Evolutionary conservation across 2,797 vertebrate species (phyloP).

Genomic region (Diplodus sargus): DNA sequence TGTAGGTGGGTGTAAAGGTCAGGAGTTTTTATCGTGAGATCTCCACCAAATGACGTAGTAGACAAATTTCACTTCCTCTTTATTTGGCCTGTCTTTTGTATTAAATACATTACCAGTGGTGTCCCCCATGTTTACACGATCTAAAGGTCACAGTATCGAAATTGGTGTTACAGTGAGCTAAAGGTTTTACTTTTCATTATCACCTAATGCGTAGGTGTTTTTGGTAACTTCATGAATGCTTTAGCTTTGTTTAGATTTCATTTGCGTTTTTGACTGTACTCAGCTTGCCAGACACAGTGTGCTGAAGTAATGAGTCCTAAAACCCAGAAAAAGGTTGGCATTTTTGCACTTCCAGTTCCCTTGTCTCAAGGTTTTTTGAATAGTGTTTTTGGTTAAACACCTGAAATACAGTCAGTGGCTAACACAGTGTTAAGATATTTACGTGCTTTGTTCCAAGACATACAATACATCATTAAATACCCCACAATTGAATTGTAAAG

Average conservation of each 20-base stretch:
- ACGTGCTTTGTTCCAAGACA: too few species aligned
- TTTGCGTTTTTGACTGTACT: neutral
- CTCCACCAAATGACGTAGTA: conserved; percentile 16
- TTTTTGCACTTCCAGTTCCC: too few species aligned
- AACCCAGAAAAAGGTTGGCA: too few species aligned
- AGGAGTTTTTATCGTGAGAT: conserved; percentile 6
- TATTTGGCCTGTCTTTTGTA: neutral
- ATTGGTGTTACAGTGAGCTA: neutral
- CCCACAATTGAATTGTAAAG: too few species aligned
- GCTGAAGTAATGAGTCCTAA: too few species aligned
- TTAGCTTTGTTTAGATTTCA: neutral
- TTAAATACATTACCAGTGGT: neutral
- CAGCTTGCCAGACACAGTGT: neutral
- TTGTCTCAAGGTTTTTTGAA: too few species aligned
- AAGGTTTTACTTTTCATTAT: conserved; percentile 12
- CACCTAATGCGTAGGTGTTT: neutral
- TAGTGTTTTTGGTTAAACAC: too few species aligned
- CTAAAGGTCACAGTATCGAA: conserved; percentile 14
- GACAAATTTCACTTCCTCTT: conserved; percentile 56
- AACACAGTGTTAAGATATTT: too few species aligned
- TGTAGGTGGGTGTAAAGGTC: conserved; percentile 20
- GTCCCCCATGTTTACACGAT: neutral
- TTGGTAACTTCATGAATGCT: neutral
- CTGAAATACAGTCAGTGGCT: too few species aligned
- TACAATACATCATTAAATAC: too few species aligned